phyloP scores from a whole-genome alignment of 1,140 invertebrate genomes.

The Musca vetustissima region DNA sequence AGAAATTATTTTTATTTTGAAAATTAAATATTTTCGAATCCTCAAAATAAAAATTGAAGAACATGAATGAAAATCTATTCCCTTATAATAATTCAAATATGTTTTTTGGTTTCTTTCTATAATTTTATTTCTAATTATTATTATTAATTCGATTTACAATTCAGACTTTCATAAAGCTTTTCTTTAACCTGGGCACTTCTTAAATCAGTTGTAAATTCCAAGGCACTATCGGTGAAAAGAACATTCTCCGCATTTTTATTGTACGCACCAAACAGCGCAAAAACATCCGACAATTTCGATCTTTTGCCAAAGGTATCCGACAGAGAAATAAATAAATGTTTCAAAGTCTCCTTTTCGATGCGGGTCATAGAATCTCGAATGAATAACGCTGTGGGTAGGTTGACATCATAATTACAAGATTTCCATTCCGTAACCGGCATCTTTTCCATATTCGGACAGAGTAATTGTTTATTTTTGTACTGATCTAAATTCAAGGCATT shows the following conservation, averaged over 20 bases:
- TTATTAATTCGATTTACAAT: constrained; percentile 21
- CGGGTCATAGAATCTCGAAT: constrained; percentile 33
- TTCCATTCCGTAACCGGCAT: constrained; percentile 43
- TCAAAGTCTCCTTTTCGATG: constrained; percentile 47
- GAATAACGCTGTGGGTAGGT: constrained; percentile 44
- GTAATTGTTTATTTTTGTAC: constrained; percentile 45
- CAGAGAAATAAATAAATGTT: constrained; percentile 46
- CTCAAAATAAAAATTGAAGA: too few relatives aligned
- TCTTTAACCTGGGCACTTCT: constrained; percentile 38
- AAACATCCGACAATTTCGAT: constrained; percentile 48
- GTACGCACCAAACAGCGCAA: constrained; percentile 45
- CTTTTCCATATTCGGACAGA: constrained; percentile 44
- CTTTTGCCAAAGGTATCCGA: constrained; percentile 46
- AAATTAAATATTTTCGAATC: too few relatives aligned
- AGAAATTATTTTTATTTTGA: too few relatives aligned
- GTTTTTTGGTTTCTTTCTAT: too few relatives aligned
- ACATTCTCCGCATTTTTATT: constrained; percentile 39
- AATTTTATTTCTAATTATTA: too few relatives aligned
- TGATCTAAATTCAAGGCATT: constrained; percentile 40
- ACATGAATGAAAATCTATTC: too few relatives aligned
- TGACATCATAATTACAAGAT: constrained; percentile 44
- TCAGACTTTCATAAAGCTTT: constrained; percentile 34
- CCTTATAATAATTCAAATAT: too few relatives aligned
- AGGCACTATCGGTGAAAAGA: constrained; percentile 45
- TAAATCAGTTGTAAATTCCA: constrained; percentile 38